A percentile compares a stretch with the other conserved stretches of the same genome.
Evolutionary conservation across 2,888 invertebrate genomes (phyloP).

Genomic region (Melikaiella ostensackeni): DNA sequence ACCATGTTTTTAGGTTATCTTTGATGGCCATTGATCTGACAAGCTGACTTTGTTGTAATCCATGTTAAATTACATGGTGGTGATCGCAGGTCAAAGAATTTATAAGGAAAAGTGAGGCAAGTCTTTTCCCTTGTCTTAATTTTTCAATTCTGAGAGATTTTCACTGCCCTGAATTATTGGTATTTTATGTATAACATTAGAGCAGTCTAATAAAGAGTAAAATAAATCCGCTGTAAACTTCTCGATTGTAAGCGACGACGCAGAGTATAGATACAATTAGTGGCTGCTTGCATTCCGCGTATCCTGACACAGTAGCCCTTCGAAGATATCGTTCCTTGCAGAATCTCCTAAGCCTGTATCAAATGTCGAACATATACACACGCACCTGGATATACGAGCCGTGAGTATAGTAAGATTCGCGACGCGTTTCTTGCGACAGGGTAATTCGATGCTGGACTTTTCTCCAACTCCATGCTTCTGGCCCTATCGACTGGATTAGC

Average conservation of each 20-base stretch:
- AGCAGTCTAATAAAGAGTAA: not conserved
- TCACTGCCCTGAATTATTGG: no score
- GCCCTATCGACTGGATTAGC: conserved; percentile 17
- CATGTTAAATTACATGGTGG: not conserved
- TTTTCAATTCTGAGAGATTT: no score
- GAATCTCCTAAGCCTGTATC: conserved; percentile 37
- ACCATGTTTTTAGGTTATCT: conserved; percentile 12
- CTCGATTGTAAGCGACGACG: conserved; percentile 1
- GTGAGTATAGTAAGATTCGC: conserved; percentile 20
- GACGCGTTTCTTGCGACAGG: conserved; percentile 25
- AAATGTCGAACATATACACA: conserved; percentile 20
- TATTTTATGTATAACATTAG: no score
- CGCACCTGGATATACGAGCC: conserved; percentile 32
- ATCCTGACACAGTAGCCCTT: conserved; percentile 34
- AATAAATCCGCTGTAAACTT: not conserved
- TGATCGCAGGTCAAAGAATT: not conserved
- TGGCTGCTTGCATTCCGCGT: conserved; percentile 18
- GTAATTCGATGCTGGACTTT: conserved; percentile 38
- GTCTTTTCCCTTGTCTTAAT: no score
- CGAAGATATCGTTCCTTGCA: conserved; percentile 29
- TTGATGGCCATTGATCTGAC: conserved; percentile 16
- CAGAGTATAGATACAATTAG: not conserved
- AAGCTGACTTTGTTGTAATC: conserved; percentile 28
- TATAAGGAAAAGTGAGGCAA: not conserved
- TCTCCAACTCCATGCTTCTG: conserved; percentile 26